A percentile compares a stretch with the other conserved stretches of the same genome.
phyloP scores from a whole-genome alignment of 2,113 vertebrate genomes.

The Aleadryas rufinucha region DNA sequence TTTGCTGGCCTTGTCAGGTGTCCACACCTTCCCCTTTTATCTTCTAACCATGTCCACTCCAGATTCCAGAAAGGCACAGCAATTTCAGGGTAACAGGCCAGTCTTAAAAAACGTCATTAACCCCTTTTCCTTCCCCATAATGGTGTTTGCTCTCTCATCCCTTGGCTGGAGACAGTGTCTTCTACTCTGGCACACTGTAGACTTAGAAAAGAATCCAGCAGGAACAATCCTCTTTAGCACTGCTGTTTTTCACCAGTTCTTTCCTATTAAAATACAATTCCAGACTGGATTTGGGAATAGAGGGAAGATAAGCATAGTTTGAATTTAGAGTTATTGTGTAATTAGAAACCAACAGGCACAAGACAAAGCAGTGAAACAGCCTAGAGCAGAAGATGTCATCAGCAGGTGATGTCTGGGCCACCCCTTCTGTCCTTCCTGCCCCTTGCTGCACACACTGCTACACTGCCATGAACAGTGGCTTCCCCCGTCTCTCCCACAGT shows the following conservation, averaged over 20 bases:
- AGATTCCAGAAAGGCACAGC: neutral
- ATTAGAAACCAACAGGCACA: neutral
- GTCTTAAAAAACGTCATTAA: neutral
- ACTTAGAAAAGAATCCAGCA: neutral
- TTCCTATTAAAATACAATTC: neutral
- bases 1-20: fast-evolving
- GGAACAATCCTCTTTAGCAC: neutral
- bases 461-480: neutral
- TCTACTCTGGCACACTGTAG: neutral
- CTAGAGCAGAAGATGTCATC: neutral
- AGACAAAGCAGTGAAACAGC: neutral
- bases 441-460: neutral
- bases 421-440: neutral
- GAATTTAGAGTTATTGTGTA: neutral
- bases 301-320: neutral
- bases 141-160: neutral
- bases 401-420: neutral
- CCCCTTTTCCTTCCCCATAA: neutral
- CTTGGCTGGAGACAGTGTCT: neutral
- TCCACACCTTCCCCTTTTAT: neutral
- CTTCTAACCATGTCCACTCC: fast-evolving
- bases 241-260: neutral
- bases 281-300: neutral
- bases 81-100: neutral
- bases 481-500: conserved; percentile 56